Base-by-base conservation (phyloP, 2,888 invertebrate genomes). In the Andrena trimmerana region DNA sequence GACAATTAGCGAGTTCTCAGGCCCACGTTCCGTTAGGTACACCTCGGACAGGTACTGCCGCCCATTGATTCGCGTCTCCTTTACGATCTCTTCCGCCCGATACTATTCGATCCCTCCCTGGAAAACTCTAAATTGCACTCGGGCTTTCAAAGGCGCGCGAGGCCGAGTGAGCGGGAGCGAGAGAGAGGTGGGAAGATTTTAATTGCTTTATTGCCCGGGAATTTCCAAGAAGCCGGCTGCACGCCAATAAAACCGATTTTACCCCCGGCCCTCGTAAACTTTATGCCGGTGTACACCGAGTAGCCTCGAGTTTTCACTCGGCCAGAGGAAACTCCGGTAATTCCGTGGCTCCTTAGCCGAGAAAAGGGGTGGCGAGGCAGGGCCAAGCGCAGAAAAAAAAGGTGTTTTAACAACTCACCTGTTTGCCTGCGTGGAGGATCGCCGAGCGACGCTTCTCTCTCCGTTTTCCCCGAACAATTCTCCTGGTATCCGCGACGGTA, bases 131-230 rank as follows among this genome's bases (percentile, higher is more conserved):
- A 85, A 81, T 67, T 79, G 62, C 84, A 62, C 36, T 57, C 6
- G 6, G 10, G 24, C 20, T 16, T 13, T 16, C 36, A 48, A 31
- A 62, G 24, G 48, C 8, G 1, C 8, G 10, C 7, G 8, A 20
- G 2, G 16, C 16, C n/a, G 29, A 24, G 8, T n/a, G 8, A n/a
- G 16, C 31, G 50, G n/a, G 42, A 50, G 63, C 29, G 60, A 48
- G 57, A 13, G 54, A 48, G 2, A 42, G 16, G 13, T 1, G 70
- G 31, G 20, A 67, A 73, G 67, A 76, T 74, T 88, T 91, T 91
- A 91, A 92, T 91, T 86, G 90, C 86, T 92, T 92, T 92, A 92
- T 90, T 89, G 80, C 85, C 83, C 78, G 24, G 82, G 78, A 81
- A 89, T 91, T 74, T 90, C 88, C 83, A 70, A 80, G 84, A 59